Evolutionary conservation across 2,888 invertebrate species (phyloP), one percentile per base, ranked within the genome.

Genomic region (Ennomos erosarius): DNA sequence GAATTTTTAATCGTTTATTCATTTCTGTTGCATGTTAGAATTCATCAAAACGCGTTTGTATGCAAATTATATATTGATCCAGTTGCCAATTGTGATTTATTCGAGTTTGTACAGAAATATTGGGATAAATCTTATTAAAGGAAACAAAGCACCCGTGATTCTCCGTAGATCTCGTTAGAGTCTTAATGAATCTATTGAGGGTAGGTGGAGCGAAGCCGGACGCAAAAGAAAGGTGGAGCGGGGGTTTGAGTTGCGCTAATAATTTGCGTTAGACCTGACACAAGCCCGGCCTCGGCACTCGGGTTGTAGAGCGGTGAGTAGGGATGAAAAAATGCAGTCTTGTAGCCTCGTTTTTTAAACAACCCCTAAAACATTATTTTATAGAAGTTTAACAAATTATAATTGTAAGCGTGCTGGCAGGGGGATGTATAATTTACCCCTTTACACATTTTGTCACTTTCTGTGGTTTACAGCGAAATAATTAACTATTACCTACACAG

Each of bases 141-240:
- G 79, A 88, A 88, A 90, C 90, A 90, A 90, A 88, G 86, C 88
- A 82, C 76, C 82, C 84, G 81, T 86, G 86, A 89, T 90, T 87
- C 85, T 80, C 85, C 82, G 82, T 82, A 85, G 86, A 89, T 88
- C 89, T 91, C 87, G 90, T 91, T 90, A 90, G 85, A 84, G 85
- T 83, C 85, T 84, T 91, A 90, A 92, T 91, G 90, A 92, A 88
- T 90, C 90, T 90, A 92, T 92, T 90, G 90, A 91, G 85, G 84
- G 84, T 85, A 82, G 81, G 82, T 82, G 81, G 82, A 87, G 89
- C 86, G 88, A 81, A 50, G 77, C 79, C 76, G 83, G 82, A 79
- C 78, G 51, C 42, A 79, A 83, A 85, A 87, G 85, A 85, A 85
- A 83, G 78, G 79, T 64, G 74, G 61, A 55, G 55, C 48, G 68